Percentiles rank a stretch among this genome's conserved stretches.
Evolutionary conservation across 1,140 invertebrate species (phyloP).

Genomic region (Ostrea edulis): DNA sequence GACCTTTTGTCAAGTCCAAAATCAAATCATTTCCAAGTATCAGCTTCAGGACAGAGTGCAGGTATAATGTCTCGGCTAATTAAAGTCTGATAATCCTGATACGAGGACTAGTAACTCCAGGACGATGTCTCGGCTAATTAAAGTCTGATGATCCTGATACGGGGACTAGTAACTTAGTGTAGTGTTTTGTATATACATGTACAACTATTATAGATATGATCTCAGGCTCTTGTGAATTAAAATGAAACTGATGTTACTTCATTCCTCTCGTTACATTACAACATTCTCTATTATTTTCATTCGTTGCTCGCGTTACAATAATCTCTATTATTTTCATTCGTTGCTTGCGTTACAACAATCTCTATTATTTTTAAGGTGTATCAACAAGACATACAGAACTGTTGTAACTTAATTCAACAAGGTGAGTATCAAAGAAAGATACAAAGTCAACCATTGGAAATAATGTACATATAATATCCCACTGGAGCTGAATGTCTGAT

Average conservation of each 20-base stretch:
- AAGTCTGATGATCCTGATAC: not conserved
- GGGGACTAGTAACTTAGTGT: no score
- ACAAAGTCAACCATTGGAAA: no score
- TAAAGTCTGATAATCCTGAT: not conserved
- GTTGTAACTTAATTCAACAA: not conserved
- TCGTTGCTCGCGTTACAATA: no score
- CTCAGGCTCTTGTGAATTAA: no score
- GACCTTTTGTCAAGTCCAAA: conserved; percentile 84
- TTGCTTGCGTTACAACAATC: no score
- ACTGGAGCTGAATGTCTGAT: not conserved
- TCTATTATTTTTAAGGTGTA: conserved; percentile 31
- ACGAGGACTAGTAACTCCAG: not conserved
- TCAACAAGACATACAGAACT: conserved; percentile 70
- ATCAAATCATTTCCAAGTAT: conserved; percentile 83
- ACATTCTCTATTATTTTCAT: not conserved
- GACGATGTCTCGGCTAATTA: not conserved
- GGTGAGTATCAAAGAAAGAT: not conserved
- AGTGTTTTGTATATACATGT: no score
- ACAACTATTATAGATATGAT: no score
- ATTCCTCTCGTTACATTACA: not conserved
- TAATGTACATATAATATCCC: no score
- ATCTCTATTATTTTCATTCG: not conserved
- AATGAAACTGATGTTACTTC: not conserved
- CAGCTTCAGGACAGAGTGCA: conserved; percentile 75
- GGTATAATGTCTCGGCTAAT: conserved; percentile 54